phyloP scores from a whole-genome alignment of 1,140 invertebrate genomes.

The Drosophila murphyi region DNA sequence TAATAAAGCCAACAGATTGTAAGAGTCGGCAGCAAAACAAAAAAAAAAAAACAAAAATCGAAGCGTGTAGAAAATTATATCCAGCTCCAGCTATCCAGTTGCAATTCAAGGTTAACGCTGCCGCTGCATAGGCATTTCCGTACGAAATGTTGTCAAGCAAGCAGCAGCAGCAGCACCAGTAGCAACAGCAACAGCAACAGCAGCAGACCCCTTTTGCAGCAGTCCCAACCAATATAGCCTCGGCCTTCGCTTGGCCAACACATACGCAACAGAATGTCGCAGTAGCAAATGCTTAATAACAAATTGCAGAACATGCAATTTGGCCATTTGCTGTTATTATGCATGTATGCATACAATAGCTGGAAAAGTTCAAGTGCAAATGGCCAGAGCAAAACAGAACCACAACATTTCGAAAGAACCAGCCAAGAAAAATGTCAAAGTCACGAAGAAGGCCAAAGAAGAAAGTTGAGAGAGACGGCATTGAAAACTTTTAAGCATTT shows the following conservation, averaged over 20 bases:
- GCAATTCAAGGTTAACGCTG: conserved; percentile 68
- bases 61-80: conserved; percentile 20
- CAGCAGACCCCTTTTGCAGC: conserved; percentile 22
- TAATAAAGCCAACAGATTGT: conserved; percentile 24
- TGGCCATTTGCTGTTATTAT: neutral
- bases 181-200: too few species aligned
- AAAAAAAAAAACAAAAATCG: neutral
- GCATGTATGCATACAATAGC: conserved; percentile 19
- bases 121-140: conserved; percentile 62
- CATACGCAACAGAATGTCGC: conserved; percentile 3
- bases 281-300: neutral
- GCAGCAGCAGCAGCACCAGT: too few species aligned
- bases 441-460: conserved; percentile 26
- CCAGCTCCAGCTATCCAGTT: conserved; percentile 58
- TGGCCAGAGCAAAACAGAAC: conserved; percentile 70
- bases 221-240: neutral
- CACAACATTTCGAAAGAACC: conserved; percentile 2
- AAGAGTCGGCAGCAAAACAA: conserved; percentile 11
- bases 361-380: conserved; percentile 65
- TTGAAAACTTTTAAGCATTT: conserved; percentile 66
- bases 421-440: conserved; percentile 30
- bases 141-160: conserved; percentile 66
- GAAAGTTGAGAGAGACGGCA: conserved; percentile 68
- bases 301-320: conserved; percentile 34
- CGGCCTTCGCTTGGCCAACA: conserved; percentile 57